Evolutionary conservation across 2,888 invertebrate species (phyloP).

Genomic region (Drosophila leonis): DNA sequence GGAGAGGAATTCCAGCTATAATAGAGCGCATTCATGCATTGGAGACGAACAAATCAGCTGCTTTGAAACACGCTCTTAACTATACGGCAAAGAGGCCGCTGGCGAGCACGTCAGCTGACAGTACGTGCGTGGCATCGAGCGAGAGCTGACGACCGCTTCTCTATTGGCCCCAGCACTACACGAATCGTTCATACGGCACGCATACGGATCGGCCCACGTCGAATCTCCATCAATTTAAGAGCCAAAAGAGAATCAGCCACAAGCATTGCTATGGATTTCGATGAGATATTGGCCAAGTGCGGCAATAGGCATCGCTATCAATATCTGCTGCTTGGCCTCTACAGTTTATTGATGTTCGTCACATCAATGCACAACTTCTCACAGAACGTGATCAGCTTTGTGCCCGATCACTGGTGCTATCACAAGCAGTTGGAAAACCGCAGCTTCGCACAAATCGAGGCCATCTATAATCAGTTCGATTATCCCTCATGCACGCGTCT

Average conservation of each 20-base stretch:
- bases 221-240: slow-evolving; percentile 19
- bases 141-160: slow-evolving; percentile 53
- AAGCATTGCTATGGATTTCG: slow-evolving; percentile 83
- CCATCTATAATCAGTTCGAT: slow-evolving; percentile 75
- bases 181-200: not conserved
- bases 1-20: slow-evolving; percentile 41
- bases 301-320: slow-evolving; percentile 87
- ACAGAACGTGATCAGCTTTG: slow-evolving; percentile 87
- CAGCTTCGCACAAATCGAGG: slow-evolving; percentile 68
- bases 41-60: slow-evolving; percentile 58
- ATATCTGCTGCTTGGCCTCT: slow-evolving; percentile 86
- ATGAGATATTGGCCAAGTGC: slow-evolving; percentile 86
- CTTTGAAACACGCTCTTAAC: slow-evolving; percentile 43
- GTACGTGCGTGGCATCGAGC: slow-evolving; percentile 68
- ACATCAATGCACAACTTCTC: slow-evolving; percentile 87
- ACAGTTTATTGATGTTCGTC: slow-evolving; percentile 86
- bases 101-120: slow-evolving; percentile 42
- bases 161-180: slow-evolving; percentile 5
- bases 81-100: slow-evolving; percentile 33
- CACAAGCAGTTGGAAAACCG: slow-evolving; percentile 75
- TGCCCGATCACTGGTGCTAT: slow-evolving; percentile 85
- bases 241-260: not conserved
- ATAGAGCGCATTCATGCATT: slow-evolving; percentile 7
- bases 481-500: slow-evolving; percentile 80
- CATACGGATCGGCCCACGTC: slow-evolving; percentile 4